phyloP scores from a whole-genome alignment of 2,113 vertebrate species.

The Tragelaphus strepsiceros region DNA sequence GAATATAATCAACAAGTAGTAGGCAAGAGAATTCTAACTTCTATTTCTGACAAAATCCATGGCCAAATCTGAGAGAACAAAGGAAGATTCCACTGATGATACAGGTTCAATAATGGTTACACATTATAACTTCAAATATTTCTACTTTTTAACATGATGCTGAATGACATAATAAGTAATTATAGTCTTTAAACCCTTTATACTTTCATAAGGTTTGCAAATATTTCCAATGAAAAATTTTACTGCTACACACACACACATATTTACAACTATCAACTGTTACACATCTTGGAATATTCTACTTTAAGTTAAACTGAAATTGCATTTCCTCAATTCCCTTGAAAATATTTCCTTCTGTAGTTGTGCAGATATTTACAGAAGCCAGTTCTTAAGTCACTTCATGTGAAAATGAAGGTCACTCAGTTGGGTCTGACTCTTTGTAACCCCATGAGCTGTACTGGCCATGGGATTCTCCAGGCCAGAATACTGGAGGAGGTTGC shows the following conservation, averaged over 20 bases:
- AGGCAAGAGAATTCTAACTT: not conserved
- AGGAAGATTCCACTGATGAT: not conserved
- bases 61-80: not conserved
- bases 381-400: not conserved
- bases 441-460: not conserved
- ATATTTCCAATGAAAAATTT: not conserved
- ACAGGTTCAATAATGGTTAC: not conserved
- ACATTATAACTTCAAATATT: not conserved
- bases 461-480: not conserved
- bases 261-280: not conserved
- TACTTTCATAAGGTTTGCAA: not conserved
- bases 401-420: accelerated
- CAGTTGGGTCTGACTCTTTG: not conserved
- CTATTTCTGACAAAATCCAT: not conserved
- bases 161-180: not conserved
- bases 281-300: not conserved
- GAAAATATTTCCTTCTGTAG: not conserved
- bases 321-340: not conserved
- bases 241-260: not conserved
- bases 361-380: not conserved
- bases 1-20: not conserved
- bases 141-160: not conserved
- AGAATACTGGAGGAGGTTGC: not conserved
- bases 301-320: not conserved
- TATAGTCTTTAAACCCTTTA: not conserved